A percentile compares a stretch with the other conserved stretches of the same genome.
Evolutionary conservation across 2,888 invertebrate genomes (phyloP).

Genomic region (Gortyna flavago): DNA sequence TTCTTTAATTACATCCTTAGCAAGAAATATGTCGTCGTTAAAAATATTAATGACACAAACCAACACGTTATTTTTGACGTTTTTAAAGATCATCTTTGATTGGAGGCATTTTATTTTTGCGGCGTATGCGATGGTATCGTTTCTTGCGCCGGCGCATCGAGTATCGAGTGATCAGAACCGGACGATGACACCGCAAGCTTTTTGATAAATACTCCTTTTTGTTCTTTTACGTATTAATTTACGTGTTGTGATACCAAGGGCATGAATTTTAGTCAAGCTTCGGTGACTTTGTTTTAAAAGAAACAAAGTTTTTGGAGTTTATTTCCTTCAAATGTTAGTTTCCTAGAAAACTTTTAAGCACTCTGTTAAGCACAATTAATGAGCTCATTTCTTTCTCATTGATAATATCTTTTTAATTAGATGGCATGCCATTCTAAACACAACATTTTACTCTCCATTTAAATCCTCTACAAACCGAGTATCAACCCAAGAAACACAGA

Average conservation of each 20-base stretch:
- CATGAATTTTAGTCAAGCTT: constrained; percentile 42
- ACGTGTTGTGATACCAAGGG: constrained; percentile 79
- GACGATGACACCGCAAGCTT: constrained; percentile 85
- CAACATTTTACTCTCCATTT: constrained; percentile 32
- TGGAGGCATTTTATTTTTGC: constrained; percentile 62
- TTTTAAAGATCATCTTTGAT: constrained; percentile 64
- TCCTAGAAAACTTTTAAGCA: constrained; percentile 36
- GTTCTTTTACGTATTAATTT: constrained; percentile 84
- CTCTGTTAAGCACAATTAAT: constrained; percentile 49
- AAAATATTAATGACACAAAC: constrained; percentile 54
- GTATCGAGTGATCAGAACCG: constrained; percentile 83
- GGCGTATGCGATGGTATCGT: constrained; percentile 63
- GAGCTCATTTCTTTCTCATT: constrained; percentile 43
- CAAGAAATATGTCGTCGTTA: constrained; percentile 34
- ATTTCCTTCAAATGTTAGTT: neutral
- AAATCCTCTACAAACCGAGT: constrained; percentile 33
- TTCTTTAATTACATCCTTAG: constrained; percentile 39
- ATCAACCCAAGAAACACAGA: constrained; percentile 43
- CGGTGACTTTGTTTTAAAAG: constrained; percentile 22
- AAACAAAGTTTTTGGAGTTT: neutral
- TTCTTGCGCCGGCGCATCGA: constrained; percentile 62
- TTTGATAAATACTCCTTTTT: constrained; percentile 81
- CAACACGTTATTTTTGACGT: constrained; percentile 55
- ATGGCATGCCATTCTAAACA: constrained; percentile 42
- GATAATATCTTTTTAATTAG: constrained; percentile 60